A percentile compares a stretch with the other conserved stretches of the same genome.
Conservation (phyloP, 37 sponge, comb jelly and placozoan genomes). For the Spongia lamella region DNA sequence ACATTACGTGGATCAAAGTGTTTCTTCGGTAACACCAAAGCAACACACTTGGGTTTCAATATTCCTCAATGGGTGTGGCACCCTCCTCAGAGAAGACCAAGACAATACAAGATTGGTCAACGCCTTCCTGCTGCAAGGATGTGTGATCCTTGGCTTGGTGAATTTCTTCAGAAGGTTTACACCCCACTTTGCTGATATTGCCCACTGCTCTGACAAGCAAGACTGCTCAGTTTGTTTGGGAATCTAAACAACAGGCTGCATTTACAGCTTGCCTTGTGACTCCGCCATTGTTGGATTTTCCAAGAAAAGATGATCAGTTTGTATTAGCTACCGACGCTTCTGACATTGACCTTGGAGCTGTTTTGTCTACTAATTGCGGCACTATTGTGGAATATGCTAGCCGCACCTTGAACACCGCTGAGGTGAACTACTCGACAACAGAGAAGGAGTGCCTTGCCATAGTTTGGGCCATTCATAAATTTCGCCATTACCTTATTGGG, state of each 20-base stretch:
- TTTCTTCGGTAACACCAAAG: background rate
- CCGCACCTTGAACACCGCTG: background rate
- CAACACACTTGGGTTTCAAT: slow-evolving; percentile 1
- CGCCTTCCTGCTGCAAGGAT: background rate
- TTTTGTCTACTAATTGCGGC: background rate
- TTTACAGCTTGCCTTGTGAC: background rate
- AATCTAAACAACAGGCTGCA: background rate
- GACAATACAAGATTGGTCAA: slow-evolving; percentile 1
- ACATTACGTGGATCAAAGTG: slow-evolving; percentile 13
- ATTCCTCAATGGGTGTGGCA: background rate
- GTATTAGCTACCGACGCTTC: background rate
- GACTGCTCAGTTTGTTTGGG: background rate
- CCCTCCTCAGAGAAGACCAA: slow-evolving; percentile 1
- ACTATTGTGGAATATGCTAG: slow-evolving; percentile 3
- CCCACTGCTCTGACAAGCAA: background rate
- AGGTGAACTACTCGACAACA: background rate
- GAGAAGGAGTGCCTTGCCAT: slow-evolving; percentile 9
- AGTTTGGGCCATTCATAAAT: slow-evolving; percentile 1
- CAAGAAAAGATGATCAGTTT: background rate
- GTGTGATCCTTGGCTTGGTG: slow-evolving; percentile 1
- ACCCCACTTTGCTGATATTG: slow-evolving; percentile 5
- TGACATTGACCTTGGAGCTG: background rate
- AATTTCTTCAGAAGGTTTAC: background rate
- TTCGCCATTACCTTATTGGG: slow-evolving; percentile 1
- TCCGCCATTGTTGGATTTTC: background rate